Conservation (phyloP, 2,113 vertebrate species). For the Xenus cinereus region DNA sequence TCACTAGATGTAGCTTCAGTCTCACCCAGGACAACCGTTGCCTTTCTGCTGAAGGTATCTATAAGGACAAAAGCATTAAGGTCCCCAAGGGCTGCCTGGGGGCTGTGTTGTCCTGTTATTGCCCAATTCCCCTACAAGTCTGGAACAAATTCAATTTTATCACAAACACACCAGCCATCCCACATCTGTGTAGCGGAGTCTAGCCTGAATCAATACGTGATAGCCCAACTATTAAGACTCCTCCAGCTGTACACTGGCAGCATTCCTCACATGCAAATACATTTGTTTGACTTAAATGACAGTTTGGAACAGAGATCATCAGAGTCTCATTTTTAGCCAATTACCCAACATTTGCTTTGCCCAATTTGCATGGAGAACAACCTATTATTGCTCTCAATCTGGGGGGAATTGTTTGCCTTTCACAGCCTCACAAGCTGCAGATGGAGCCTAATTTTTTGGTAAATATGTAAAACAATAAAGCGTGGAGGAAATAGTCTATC, state of each 20-base stretch:
- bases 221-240: not conserved
- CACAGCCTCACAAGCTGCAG: conserved; percentile 9
- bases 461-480: conserved; percentile 8
- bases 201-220: not conserved
- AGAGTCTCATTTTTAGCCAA: conserved; percentile 42
- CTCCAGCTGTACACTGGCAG: conserved; percentile 21
- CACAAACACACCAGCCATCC: not conserved
- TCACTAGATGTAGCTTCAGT: too few relatives aligned
- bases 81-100: not conserved
- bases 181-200: not conserved
- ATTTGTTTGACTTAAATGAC: conserved; percentile 37
- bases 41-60: not conserved
- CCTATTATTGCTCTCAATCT: conserved; percentile 46
- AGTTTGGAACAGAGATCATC: conserved; percentile 33
- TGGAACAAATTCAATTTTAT: not conserved
- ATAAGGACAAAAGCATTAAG: not conserved
- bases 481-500: not conserved
- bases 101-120: not conserved
- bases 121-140: not conserved
- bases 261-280: not conserved
- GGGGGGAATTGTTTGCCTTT: conserved; percentile 44
- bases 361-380: conserved; percentile 45
- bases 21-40: not conserved
- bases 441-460: conserved; percentile 13
- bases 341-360: conserved; percentile 46